Evolutionary conservation across 1,140 invertebrate species (phyloP).

Genomic region (Drosophila serrata): DNA sequence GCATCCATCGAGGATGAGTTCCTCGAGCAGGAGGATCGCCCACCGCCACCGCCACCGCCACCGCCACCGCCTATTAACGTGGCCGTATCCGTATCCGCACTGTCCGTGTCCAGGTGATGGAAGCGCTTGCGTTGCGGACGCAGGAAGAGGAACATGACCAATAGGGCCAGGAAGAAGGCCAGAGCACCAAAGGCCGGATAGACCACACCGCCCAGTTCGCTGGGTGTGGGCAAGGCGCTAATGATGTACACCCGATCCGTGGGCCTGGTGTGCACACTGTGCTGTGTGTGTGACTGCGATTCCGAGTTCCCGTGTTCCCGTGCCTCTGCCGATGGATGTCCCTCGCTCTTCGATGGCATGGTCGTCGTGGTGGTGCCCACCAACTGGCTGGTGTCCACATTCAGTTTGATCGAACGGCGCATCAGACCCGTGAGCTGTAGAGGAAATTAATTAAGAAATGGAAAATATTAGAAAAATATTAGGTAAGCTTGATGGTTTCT

Average conservation of each 20-base stretch:
- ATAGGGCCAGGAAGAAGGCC: constrained; percentile 68
- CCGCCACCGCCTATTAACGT: constrained; percentile 48
- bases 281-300: background rate
- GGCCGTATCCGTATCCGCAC: constrained; percentile 56
- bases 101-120: constrained; percentile 30
- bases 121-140: constrained; percentile 73
- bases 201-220: constrained; percentile 67
- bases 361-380: constrained; percentile 35
- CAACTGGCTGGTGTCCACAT: constrained; percentile 75
- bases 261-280: constrained; percentile 28
- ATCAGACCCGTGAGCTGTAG: constrained; percentile 72
- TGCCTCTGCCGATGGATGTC: background rate
- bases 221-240: constrained; percentile 69
- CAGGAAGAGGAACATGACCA: constrained; percentile 77
- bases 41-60: background rate
- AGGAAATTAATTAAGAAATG: background rate
- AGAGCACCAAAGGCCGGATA: constrained; percentile 74
- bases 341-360: background rate
- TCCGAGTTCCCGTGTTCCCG: constrained; percentile 1
- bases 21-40: constrained; percentile 34
- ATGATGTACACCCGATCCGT: constrained; percentile 76
- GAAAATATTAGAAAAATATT: background rate
- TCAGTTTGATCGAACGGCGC: constrained; percentile 77
- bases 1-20: constrained; percentile 54
- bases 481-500: background rate